These are phyloP conservation scores for Arrhopalites spinosus DNA, from an alignment of 2,888 invertebrate genomes.

Conservation along the genomic window DNA sequence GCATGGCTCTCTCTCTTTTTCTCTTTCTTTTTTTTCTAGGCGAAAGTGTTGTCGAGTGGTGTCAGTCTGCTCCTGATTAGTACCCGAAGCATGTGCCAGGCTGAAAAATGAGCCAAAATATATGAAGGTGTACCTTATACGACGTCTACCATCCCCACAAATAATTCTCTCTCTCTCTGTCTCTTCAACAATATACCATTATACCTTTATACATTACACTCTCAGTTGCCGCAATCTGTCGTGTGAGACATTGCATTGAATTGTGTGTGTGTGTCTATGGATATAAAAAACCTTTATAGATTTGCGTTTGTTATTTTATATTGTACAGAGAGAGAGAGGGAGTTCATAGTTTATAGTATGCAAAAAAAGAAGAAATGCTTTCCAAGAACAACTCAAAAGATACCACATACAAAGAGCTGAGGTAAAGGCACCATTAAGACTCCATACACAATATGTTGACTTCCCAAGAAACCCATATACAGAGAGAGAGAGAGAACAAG, in stretches of 20 bases:
- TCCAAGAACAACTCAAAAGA: neutral
- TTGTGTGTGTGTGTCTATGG: neutral
- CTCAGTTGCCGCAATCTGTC: neutral
- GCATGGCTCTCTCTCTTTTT: neutral
- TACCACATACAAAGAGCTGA: neutral
- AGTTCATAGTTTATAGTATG: neutral
- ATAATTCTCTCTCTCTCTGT: conserved; percentile 3
- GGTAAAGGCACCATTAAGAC: no score
- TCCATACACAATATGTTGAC: no score
- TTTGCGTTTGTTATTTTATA: neutral
- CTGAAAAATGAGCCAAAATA: conserved; percentile 42
- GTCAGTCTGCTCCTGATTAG: conserved; percentile 34
- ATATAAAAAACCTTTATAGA: neutral
- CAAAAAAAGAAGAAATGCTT: neutral
- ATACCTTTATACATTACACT: neutral
- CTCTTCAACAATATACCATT: conserved; percentile 2
- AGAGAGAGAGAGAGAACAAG: no score
- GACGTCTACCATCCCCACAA: no score
- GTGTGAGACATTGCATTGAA: neutral
- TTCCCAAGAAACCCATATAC: no score
- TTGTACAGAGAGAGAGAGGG: no score
- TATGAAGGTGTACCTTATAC: conserved; percentile 25
- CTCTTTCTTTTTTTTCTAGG: neutral
- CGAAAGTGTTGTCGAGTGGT: conserved; percentile 25
- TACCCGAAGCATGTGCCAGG: conserved; percentile 35